phyloP scores from a whole-genome alignment of 1,140 invertebrate genomes.

The Drosophila sturtevanti region DNA sequence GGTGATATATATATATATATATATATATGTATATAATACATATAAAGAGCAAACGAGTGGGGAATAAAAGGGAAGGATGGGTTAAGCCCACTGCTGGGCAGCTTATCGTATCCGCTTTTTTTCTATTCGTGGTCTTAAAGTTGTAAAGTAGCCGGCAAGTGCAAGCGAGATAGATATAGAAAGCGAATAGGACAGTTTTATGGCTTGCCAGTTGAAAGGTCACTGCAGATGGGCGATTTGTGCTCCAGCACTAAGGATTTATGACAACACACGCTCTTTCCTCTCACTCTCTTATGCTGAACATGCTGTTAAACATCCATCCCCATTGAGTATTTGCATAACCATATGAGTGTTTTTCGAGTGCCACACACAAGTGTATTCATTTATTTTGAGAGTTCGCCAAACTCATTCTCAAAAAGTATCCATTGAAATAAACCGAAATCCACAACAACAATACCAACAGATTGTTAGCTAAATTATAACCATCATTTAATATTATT shows the following conservation, averaged over 20 bases:
- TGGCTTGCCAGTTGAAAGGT: slow-evolving; percentile 72
- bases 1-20: neutral
- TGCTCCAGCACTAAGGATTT: slow-evolving; percentile 34
- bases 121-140: slow-evolving; percentile 45
- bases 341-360: slow-evolving; percentile 47
- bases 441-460: slow-evolving; percentile 66
- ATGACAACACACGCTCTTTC: slow-evolving; percentile 37
- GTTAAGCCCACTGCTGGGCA: slow-evolving; percentile 51
- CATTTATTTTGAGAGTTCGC: neutral
- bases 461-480: slow-evolving; percentile 76
- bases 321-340: slow-evolving; percentile 64
- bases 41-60: slow-evolving; percentile 54
- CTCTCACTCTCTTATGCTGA: slow-evolving; percentile 57
- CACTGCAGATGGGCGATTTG: slow-evolving; percentile 77
- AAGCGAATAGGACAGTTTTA: slow-evolving; percentile 58
- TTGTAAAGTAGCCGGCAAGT: slow-evolving; percentile 61
- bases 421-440: slow-evolving; percentile 73
- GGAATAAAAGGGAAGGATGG: slow-evolving; percentile 31
- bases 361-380: neutral
- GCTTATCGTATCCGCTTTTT: slow-evolving; percentile 56
- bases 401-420: slow-evolving; percentile 35
- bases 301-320: slow-evolving; percentile 75
- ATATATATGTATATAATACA: neutral
- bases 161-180: neutral
- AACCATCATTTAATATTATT: slow-evolving; percentile 69